These are phyloP conservation scores for Frieseomelitta varia DNA, from an alignment of 1,140 invertebrate genomes.

Conservation along the genomic window DNA sequence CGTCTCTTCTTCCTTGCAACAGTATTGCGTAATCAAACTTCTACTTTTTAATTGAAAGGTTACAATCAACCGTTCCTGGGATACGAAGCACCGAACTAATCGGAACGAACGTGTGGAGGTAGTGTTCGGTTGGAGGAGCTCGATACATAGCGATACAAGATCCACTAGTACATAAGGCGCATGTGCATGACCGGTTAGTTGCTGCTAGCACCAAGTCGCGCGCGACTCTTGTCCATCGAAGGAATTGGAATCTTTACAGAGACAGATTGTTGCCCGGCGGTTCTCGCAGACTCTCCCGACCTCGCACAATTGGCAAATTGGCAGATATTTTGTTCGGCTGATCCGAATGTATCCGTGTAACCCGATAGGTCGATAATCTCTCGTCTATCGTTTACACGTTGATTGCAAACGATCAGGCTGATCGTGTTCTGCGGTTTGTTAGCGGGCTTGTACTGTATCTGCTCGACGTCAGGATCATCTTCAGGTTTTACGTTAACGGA, in stretches of 20 bases:
- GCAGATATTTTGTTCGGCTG: background rate
- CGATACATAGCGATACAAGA: slow-evolving; percentile 17
- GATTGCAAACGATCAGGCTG: background rate
- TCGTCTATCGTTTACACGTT: background rate
- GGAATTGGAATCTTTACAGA: slow-evolving; percentile 52
- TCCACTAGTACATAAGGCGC: background rate
- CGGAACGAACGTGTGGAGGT: background rate
- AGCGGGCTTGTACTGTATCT: background rate
- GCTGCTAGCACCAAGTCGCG: background rate
- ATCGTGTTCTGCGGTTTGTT: background rate
- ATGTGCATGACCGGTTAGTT: slow-evolving; percentile 10
- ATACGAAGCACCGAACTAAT: background rate
- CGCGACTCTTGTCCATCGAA: slow-evolving; percentile 15
- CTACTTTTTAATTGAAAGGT: background rate
- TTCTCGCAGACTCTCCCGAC: background rate
- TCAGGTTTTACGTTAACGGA: background rate
- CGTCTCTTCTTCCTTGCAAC: too few species aligned
- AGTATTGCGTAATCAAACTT: background rate
- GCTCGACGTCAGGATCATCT: background rate
- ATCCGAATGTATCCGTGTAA: background rate
- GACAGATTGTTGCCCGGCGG: slow-evolving; percentile 32
- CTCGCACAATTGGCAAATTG: slow-evolving; percentile 29
- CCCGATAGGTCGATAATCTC: background rate
- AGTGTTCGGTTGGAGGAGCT: background rate
- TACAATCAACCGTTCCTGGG: background rate